Conservation (phyloP, 2,888 invertebrate species). For the Cotesia congregata region DNA sequence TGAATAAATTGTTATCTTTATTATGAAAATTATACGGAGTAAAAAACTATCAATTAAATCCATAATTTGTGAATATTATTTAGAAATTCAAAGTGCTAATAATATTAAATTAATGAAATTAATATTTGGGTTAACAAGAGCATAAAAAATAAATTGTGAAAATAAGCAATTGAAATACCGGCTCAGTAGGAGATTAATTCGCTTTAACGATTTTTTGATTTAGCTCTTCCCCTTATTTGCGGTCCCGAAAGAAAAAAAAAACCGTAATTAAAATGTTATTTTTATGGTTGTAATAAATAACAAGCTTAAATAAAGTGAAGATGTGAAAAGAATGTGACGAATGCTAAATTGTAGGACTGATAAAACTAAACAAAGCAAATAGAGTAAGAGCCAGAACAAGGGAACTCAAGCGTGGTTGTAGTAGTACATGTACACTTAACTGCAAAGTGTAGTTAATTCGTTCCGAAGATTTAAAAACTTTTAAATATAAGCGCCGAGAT, state of each 20-base stretch:
- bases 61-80: too few species aligned
- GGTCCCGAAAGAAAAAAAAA: neutral
- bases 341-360: neutral
- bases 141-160: neutral
- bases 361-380: neutral
- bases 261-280: neutral
- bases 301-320: neutral
- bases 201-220: neutral
- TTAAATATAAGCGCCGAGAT: neutral
- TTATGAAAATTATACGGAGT: too few species aligned
- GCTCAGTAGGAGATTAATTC: neutral
- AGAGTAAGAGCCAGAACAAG: neutral
- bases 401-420: too few species aligned
- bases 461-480: constrained; percentile 13
- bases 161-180: neutral
- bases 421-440: neutral
- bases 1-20: too few species aligned
- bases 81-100: too few species aligned
- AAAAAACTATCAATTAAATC: too few species aligned
- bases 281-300: constrained; percentile 1
- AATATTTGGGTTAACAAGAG: too few species aligned
- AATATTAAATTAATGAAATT: too few species aligned
- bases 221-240: neutral
- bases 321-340: neutral
- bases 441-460: constrained; percentile 17